Base-by-base conservation (phyloP, 2,888 invertebrate species). In the Monoplex corrugatus region DNA sequence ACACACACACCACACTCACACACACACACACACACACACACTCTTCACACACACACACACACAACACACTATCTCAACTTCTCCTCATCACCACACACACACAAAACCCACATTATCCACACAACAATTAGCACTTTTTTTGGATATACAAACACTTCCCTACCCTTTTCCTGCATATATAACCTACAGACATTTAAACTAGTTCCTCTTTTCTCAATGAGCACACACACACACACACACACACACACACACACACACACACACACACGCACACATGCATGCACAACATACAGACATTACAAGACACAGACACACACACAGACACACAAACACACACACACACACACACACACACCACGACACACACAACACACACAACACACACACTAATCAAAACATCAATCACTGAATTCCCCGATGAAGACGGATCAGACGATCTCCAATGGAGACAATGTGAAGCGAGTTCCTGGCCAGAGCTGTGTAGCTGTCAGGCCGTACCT, bases 341-440 rank as follows among this genome's bases (percentile, higher is more conserved):
- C 32, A 38, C 38, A 13, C 78, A 38, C 32, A 32, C 19, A 45
- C 45, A 32, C 32, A 83, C 44, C 8, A 16, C 2, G 3, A 45
- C 45, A 45, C 44, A 45, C 19, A n/a, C 38, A 83, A 45, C 83
- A 45, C 45, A 38, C 78, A 78, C 2, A 38, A 75, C 75, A 75
- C 75, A 75, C 75, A 80, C 0, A 50, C 19, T 13, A 50, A 50
- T 50, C 8, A 50, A 50, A 50, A 50, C 19, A 50, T 43, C 2
- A 45, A 63, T 86, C 86, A 86, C 86, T 50, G 1, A 2, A 86
- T 16, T n/a, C 86, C 40, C 2, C 86, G 63, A 19, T 86, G 28
- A 19, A 86, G 50, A 16, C 50, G 63, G 5, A 68, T 35, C 86
- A 86, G 68, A 2, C 44, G 68, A 32, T 86, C 44, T 3, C n/a